Base-by-base conservation (phyloP, 2,113 vertebrate species). In the Tetraodon nigroviridis region DNA sequence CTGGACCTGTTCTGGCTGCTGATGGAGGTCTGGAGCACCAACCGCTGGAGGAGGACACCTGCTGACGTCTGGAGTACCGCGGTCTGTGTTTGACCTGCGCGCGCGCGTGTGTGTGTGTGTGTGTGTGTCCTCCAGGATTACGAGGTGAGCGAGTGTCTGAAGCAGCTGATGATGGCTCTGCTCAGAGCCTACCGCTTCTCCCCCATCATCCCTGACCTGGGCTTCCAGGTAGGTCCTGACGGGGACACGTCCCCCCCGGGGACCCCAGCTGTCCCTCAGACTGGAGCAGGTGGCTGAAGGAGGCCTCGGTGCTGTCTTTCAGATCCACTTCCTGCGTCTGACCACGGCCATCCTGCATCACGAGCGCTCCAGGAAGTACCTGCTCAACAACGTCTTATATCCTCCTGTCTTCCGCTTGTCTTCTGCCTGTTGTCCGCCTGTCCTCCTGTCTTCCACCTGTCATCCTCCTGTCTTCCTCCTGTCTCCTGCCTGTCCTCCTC, bases 381-480 rank as follows among this genome's bases (percentile, higher is more conserved):
- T 99, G 58, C 95, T 99, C 46, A 94, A 88, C 88, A 94, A 94
- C 3, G 94, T 99, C 56, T 84, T 99, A 96, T 99, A 99, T 99
- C 95, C 94, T 93, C 77, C 1, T 8, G 19, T 6, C 7, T 4
- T 13, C 18, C 8, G 44, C 44, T n/a, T n/a, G n/a, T n/a, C n/a
- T n/a, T n/a, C n/a, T n/a, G n/a, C n/a, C n/a, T n/a, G n/a, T n/a
- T n/a, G n/a, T n/a, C n/a, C n/a, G n/a, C n/a, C n/a, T n/a, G n/a
- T n/a, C n/a, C n/a, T n/a, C n/a, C n/a, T 44, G 7, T 44, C 5
- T 44, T 44, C 12, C 4, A 4, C 42, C 11, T 4, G 42, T 4
- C 11, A 29, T 29, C 27, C n/a, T n/a, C n/a, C n/a, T n/a, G n/a
- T n/a, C n/a, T n/a, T n/a, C n/a, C n/a, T n/a, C n/a, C n/a, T n/a